These are phyloP conservation scores for Falco peregrinus DNA, from an alignment of 2,797 vertebrate genomes.

Conservation along the genomic window DNA sequence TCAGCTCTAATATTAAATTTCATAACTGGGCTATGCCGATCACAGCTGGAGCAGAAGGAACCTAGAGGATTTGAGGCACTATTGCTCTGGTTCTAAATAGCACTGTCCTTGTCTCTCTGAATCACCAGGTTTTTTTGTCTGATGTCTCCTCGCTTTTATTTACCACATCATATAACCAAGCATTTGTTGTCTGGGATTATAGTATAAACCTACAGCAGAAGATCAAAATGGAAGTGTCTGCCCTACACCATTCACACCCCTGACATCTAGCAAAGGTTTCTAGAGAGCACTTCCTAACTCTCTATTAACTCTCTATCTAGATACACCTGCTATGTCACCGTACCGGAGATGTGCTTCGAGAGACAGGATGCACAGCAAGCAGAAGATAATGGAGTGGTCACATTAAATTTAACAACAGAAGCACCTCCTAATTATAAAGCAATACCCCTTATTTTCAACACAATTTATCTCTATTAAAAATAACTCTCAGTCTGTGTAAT, in stretches of 20 bases:
- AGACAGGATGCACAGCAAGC: not conserved
- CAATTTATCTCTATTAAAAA: not conserved
- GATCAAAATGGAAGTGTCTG: not conserved
- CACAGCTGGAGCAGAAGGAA: not conserved
- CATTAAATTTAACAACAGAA: constrained; percentile 2
- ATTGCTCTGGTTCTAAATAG: not conserved
- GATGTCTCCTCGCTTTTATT: not conserved
- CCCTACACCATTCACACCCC: not conserved
- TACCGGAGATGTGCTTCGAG: not conserved
- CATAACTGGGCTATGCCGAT: not conserved
- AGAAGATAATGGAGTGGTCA: not conserved
- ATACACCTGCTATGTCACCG: not conserved
- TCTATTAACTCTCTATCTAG: not conserved
- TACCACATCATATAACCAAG: not conserved
- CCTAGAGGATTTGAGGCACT: not conserved
- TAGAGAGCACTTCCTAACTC: not conserved
- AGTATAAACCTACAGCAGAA: not conserved
- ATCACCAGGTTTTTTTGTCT: not conserved
- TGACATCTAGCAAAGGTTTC: not conserved
- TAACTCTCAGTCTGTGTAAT: not conserved
- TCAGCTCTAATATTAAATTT: not conserved
- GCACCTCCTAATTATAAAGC: not conserved
- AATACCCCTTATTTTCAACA: not conserved
- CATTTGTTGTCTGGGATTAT: not conserved
- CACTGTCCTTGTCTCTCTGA: not conserved